These are phyloP conservation scores for Tryphoninae sp. DNA, from an alignment of 2,888 invertebrate species.

Conservation along the genomic window DNA sequence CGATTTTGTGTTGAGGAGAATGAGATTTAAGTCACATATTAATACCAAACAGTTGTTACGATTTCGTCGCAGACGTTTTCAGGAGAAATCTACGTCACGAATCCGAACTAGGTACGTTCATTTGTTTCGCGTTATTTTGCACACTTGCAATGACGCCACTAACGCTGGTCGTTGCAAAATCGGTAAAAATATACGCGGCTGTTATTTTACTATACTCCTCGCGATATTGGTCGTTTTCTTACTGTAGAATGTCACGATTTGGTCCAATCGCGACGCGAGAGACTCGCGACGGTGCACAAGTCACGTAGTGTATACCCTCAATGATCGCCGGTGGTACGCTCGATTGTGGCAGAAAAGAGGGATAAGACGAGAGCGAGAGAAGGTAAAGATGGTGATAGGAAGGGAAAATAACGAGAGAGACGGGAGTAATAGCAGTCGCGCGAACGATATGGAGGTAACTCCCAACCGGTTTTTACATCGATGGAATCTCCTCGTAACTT, in stretches of 20 bases:
- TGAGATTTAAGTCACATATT: too few species aligned
- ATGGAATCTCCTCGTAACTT: not conserved
- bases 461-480: conserved; percentile 9
- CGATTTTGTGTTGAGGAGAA: too few species aligned
- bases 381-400: not conserved
- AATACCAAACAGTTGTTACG: too few species aligned
- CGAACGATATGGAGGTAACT: not conserved
- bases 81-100: too few species aligned
- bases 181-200: not conserved
- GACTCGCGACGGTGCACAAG: conserved; percentile 21
- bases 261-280: conserved; percentile 1
- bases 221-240: not conserved
- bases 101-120: not conserved
- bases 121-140: not conserved
- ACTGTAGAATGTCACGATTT: not conserved
- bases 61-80: too few species aligned
- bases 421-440: not conserved
- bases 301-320: not conserved
- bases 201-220: not conserved
- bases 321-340: not conserved
- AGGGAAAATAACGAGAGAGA: not conserved
- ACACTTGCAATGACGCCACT: not conserved
- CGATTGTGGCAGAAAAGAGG: not conserved
- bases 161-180: not conserved
- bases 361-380: conserved; percentile 3